phyloP scores from a whole-genome alignment of 2,113 vertebrate species.

The Petrocephalus microphthalmus region DNA sequence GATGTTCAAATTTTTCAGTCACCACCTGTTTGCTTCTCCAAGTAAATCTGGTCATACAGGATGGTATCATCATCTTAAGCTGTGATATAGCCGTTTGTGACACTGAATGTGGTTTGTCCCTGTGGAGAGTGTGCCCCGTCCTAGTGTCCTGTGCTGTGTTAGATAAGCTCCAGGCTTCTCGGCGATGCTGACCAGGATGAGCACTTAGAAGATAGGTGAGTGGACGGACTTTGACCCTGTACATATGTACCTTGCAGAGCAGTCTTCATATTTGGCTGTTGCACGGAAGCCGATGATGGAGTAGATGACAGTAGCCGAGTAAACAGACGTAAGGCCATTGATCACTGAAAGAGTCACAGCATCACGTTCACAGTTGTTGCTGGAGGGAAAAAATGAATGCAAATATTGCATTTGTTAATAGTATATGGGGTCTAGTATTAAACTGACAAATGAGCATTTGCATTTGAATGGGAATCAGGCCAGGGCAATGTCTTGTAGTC shows the following conservation, averaged over 20 bases:
- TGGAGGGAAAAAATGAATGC: constrained; percentile 37
- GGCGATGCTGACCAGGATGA: not conserved
- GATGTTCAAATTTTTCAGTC: not conserved
- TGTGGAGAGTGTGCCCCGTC: not conserved
- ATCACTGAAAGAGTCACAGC: constrained; percentile 73
- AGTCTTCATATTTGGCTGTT: constrained; percentile 74
- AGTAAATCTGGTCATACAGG: not conserved
- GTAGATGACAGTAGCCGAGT: constrained; percentile 78
- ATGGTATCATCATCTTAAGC: not conserved
- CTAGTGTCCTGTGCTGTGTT: not conserved
- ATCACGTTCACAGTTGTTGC: constrained; percentile 84
- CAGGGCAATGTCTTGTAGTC: not conserved
- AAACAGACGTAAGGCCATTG: constrained; percentile 80
- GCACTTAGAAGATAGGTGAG: not conserved
- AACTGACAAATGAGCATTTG: not conserved
- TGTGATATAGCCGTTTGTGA: not conserved
- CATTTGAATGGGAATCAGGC: not conserved
- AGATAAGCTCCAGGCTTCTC: not conserved
- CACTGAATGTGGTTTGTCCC: not conserved
- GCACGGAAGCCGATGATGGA: constrained; percentile 88
- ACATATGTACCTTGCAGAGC: constrained; percentile 62
- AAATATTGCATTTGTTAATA: too few relatives aligned
- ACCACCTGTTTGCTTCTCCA: not conserved
- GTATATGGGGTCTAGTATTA: not conserved
- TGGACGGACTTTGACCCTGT: not conserved